Evolutionary conservation across 2,113 vertebrate species (phyloP).

Genomic region (Halcyon senegalensis): DNA sequence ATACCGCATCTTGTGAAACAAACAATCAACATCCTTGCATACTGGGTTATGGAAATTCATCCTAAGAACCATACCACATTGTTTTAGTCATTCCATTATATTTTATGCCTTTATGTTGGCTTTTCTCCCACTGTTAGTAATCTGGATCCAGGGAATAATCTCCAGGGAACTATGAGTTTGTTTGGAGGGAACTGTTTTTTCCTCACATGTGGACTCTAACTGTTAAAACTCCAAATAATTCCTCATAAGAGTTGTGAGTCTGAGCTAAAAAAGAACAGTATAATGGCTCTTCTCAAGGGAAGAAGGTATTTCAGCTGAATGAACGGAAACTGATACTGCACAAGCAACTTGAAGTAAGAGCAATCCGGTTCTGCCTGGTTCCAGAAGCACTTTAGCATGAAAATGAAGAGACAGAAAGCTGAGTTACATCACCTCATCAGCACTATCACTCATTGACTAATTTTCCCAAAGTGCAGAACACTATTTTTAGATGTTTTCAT

Average conservation of each 20-base stretch:
- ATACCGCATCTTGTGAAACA: conserved; percentile 27
- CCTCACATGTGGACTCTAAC: conserved; percentile 12
- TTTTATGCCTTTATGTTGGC: conserved; percentile 46
- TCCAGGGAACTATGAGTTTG: conserved; percentile 16
- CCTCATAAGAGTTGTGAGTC: not conserved
- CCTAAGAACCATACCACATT: conserved; percentile 22
- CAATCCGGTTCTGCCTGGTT: not conserved
- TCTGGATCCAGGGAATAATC: conserved; percentile 32
- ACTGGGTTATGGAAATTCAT: conserved; percentile 30
- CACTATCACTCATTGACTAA: not conserved
- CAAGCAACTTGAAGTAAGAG: not conserved
- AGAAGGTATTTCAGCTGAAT: conserved; percentile 28
- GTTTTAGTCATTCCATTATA: conserved; percentile 40
- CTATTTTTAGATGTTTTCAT: not conserved
- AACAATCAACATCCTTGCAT: conserved; percentile 9
- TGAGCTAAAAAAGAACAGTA: not conserved
- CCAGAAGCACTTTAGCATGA: not conserved
- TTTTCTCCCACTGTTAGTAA: conserved; percentile 35
- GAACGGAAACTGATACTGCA: not conserved
- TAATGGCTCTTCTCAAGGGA: not conserved
- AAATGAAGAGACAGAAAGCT: not conserved
- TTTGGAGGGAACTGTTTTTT: conserved; percentile 35
- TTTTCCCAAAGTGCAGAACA: not conserved
- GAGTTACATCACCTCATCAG: conserved; percentile 21
- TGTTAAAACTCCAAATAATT: conserved; percentile 12